A percentile compares a stretch with the other conserved stretches of the same genome.
Conservation (phyloP, 2,888 invertebrate species). For the Leptopterna dolabrata region DNA sequence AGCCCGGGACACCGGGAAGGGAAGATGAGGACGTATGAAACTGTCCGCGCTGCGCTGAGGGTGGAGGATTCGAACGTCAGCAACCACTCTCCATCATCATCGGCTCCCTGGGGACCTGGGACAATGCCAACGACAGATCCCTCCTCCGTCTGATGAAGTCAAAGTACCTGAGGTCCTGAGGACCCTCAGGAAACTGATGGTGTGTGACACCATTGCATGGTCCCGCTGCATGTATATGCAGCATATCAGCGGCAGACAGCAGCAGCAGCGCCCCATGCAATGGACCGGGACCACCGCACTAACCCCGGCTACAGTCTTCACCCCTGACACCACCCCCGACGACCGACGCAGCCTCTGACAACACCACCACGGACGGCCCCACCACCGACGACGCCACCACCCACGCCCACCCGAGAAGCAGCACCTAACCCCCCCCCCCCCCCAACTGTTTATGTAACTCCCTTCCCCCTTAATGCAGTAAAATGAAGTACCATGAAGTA, state of each 20-base stretch:
- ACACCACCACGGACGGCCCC: no score
- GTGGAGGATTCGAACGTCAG: no score
- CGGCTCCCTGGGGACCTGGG: not conserved
- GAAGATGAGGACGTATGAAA: not conserved
- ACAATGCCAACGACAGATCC: not conserved
- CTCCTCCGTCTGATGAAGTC: not conserved
- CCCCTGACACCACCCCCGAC: not conserved
- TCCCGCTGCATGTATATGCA: conserved; percentile 44
- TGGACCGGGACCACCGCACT: not conserved
- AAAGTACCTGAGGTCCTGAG: not conserved
- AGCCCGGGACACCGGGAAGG: not conserved
- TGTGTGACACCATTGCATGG: conserved; percentile 42
- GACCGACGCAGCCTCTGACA: no score
- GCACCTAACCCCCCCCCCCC: no score
- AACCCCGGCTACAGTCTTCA: not conserved
- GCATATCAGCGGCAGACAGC: conserved; percentile 28
- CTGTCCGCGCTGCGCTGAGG: not conserved
- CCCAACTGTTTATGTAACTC: no score
- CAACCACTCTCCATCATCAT: no score
- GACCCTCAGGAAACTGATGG: not conserved
- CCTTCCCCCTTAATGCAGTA: no score
- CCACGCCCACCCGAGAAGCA: no score
- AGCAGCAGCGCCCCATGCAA: not conserved
- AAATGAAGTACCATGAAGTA: no score
- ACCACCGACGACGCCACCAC: no score